Percentiles rank a stretch among this genome's conserved stretches.
Conservation (phyloP, 2,113 vertebrate genomes). For the Amphiprion percula region DNA sequence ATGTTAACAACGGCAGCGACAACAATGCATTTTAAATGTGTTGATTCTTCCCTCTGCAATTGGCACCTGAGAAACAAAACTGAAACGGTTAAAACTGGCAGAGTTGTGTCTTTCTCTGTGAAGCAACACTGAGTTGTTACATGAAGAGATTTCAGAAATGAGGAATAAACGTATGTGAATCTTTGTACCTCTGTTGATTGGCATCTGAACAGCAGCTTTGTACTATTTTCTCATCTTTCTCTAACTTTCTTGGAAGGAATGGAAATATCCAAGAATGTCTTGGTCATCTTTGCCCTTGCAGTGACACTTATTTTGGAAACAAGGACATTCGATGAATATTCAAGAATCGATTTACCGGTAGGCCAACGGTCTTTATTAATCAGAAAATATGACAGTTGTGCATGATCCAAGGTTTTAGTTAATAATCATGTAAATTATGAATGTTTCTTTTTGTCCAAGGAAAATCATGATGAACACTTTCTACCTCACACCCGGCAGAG, state of each 20-base stretch:
- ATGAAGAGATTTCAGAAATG: no score
- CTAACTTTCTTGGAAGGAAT: constrained; percentile 49
- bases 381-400: constrained; percentile 11
- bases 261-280: constrained; percentile 54
- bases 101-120: no score
- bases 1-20: no score
- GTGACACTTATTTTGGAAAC: constrained; percentile 66
- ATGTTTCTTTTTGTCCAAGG: constrained; percentile 29
- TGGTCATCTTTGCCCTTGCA: constrained; percentile 45
- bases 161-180: no score
- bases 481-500: constrained; percentile 46
- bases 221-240: neutral
- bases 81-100: no score
- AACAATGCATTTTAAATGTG: neutral
- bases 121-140: no score
- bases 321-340: constrained; percentile 23
- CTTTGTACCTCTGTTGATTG: no score
- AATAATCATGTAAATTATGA: neutral
- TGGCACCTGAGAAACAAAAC: no score
- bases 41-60: neutral
- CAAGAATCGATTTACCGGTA: constrained; percentile 56
- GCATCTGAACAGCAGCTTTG: no score
- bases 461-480: constrained; percentile 34
- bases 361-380: constrained; percentile 20
- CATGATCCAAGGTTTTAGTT: neutral